These are phyloP conservation scores for Toxostoma redivivum DNA, from an alignment of 2,113 vertebrate species.

Conservation along the genomic window DNA sequence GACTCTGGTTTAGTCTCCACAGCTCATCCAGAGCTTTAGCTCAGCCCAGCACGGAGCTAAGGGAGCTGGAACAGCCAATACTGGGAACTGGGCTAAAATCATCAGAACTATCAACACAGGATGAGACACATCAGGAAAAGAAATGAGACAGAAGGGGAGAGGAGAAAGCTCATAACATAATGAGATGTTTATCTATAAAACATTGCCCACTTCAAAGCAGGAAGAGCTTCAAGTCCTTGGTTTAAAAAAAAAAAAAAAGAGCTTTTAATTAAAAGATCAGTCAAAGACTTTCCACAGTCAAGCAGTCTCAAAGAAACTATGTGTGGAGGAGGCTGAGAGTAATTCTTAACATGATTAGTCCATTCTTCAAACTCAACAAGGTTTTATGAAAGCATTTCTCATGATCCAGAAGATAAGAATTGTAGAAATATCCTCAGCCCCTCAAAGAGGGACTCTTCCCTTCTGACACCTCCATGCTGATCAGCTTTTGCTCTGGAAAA, in stretches of 20 bases:
- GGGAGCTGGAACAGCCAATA: not conserved
- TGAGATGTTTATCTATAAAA: conserved; percentile 53
- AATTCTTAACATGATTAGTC: conserved; percentile 6
- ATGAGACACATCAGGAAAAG: conserved; percentile 15
- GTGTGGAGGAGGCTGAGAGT: conserved; percentile 33
- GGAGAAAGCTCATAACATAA: conserved; percentile 20
- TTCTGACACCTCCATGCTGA: not conserved
- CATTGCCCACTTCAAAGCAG: conserved; percentile 52
- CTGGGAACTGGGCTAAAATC: not conserved
- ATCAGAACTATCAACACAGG: not conserved
- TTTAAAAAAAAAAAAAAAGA: not conserved
- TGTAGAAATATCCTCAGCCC: not conserved
- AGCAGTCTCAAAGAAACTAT: conserved; percentile 35
- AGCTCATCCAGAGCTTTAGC: not conserved
- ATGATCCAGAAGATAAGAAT: not conserved
- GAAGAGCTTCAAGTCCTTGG: not conserved
- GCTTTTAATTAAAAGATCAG: conserved; percentile 61
- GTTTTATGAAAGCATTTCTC: not conserved
- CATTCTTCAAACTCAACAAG: conserved; percentile 17
- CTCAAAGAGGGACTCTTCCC: not conserved
- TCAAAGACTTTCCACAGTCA: conserved; percentile 37
- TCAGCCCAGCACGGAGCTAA: not conserved
- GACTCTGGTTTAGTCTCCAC: not conserved
- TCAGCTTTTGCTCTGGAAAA: not conserved
- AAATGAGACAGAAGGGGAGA: conserved; percentile 1